These are phyloP conservation scores for Catharus fuscescens DNA, from an alignment of 2,113 vertebrate species.

Conservation along the genomic window DNA sequence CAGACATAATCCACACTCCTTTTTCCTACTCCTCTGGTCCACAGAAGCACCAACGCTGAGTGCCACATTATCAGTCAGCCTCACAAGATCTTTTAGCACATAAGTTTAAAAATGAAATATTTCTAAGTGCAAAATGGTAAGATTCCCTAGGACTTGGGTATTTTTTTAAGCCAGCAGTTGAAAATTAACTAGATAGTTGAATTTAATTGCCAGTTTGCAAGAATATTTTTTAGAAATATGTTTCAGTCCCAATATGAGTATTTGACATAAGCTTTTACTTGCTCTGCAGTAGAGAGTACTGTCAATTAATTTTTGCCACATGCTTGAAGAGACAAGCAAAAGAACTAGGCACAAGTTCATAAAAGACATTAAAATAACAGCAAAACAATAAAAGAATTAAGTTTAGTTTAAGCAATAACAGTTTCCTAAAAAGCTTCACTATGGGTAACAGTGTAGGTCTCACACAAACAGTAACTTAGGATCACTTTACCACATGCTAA, in stretches of 20 bases:
- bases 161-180: neutral
- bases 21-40: neutral
- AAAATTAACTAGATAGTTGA: neutral
- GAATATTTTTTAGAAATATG: neutral
- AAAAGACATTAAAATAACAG: neutral
- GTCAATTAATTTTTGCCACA: neutral
- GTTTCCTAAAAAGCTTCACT: neutral
- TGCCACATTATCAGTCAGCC: neutral
- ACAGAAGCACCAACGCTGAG: accelerated
- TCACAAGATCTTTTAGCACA: neutral
- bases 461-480: neutral
- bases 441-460: neutral
- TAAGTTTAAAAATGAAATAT: neutral
- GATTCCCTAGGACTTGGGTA: neutral
- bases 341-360: neutral
- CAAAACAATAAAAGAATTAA: neutral
- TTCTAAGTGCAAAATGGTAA: neutral
- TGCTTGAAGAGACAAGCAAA: neutral
- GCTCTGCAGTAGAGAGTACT: neutral
- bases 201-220: neutral
- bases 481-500: neutral
- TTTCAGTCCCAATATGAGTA: neutral
- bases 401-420: neutral
- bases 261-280: neutral
- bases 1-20: neutral